Conservation (phyloP, 2,888 invertebrate genomes). For the Stramonita haemastoma region DNA sequence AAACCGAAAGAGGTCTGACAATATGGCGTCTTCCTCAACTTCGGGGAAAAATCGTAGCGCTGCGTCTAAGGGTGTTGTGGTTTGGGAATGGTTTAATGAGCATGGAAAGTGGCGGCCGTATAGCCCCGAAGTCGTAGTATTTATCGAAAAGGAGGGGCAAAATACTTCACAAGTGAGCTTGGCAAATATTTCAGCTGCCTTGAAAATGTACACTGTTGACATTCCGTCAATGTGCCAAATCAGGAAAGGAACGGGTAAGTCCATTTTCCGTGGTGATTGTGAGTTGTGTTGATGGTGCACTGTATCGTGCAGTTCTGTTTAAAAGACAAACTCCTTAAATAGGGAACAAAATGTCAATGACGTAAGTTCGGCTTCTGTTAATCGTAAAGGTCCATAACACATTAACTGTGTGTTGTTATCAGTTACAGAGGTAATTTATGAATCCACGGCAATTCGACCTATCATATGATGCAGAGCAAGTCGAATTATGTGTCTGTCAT, state of each 20-base stretch:
- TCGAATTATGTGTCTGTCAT: too few relatives aligned
- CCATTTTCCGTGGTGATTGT: too few relatives aligned
- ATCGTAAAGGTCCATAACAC: too few relatives aligned
- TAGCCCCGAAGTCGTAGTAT: slow-evolving; percentile 61
- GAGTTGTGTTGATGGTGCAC: too few relatives aligned
- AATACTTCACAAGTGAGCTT: slow-evolving; percentile 54
- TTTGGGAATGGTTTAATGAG: slow-evolving; percentile 73
- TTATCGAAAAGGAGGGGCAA: slow-evolving; percentile 61
- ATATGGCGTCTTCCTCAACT: slow-evolving; percentile 54
- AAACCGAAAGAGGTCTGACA: slow-evolving; percentile 45
- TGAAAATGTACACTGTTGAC: slow-evolving; percentile 64
- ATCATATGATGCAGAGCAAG: too few relatives aligned
- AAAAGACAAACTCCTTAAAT: too few relatives aligned
- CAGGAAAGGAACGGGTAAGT: slow-evolving; percentile 65
- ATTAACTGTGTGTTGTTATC: too few relatives aligned
- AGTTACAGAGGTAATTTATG: too few relatives aligned
- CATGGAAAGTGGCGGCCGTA: slow-evolving; percentile 68
- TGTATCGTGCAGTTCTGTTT: too few relatives aligned
- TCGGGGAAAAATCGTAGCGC: not conserved
- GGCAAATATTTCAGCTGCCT: slow-evolving; percentile 57
- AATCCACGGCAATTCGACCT: too few relatives aligned
- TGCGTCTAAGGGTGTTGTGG: slow-evolving; percentile 57
- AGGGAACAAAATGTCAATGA: too few relatives aligned
- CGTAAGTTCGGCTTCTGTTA: too few relatives aligned
- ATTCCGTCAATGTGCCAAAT: slow-evolving; percentile 63